These are phyloP conservation scores for Delichon dasypus DNA, from an alignment of 2,797 vertebrate species.

Conservation along the genomic window DNA sequence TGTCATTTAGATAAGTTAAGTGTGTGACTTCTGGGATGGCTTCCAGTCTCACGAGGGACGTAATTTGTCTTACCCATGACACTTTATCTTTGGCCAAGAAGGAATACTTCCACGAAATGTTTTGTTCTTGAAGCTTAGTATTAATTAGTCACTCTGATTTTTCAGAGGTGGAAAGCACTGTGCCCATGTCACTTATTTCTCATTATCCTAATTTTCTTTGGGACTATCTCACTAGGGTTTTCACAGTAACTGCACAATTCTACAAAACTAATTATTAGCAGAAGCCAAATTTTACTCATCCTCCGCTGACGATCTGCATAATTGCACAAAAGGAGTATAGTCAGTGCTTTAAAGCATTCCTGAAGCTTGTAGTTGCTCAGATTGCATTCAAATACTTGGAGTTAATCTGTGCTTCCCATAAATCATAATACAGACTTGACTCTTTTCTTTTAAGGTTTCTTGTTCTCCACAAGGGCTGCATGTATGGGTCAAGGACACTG, in stretches of 20 bases:
- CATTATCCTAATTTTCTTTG: not conserved
- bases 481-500: conserved; percentile 85
- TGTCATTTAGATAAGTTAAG: not conserved
- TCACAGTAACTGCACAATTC: not conserved
- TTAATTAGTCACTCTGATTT: not conserved
- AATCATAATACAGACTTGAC: not conserved
- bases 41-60: not conserved
- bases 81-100: not conserved
- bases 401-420: not conserved
- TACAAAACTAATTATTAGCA: not conserved
- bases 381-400: not conserved
- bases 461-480: conserved; percentile 86
- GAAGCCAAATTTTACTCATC: not conserved
- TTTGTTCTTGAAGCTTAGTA: not conserved
- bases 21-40: not conserved
- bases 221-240: not conserved
- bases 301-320: not conserved
- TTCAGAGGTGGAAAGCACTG: not conserved
- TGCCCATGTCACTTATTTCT: not conserved
- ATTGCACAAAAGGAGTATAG: not conserved
- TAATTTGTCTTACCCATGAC: not conserved
- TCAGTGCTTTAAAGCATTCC: not conserved
- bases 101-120: not conserved
- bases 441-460: conserved; percentile 78
- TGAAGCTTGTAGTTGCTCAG: not conserved